A percentile compares a stretch with the other conserved stretches of the same genome.
These are phyloP conservation scores for Proales similis DNA, from an alignment of 1,140 invertebrate species.

Conservation along the genomic window DNA sequence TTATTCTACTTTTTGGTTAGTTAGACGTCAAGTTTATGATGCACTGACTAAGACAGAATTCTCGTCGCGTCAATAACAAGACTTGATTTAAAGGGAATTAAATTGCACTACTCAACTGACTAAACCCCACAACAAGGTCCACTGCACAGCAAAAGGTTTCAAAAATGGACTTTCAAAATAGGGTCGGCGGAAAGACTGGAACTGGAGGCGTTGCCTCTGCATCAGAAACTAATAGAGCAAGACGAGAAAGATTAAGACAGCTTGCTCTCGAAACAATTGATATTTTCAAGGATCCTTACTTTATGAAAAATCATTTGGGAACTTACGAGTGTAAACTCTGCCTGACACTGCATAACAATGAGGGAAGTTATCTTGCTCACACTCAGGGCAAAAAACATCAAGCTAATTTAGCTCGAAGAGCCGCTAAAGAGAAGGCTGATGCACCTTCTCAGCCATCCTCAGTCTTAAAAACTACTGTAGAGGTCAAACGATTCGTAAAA, in stretches of 20 bases:
- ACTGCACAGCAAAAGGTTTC: too few species aligned
- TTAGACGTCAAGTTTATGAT: too few species aligned
- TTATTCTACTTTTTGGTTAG: too few species aligned
- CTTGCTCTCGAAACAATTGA: slow-evolving; percentile 97
- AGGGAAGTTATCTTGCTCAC: slow-evolving; percentile 96
- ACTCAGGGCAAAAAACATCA: slow-evolving; percentile 99
- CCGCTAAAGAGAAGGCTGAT: slow-evolving; percentile 92
- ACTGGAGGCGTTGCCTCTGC: slow-evolving; percentile 95
- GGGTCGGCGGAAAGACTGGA: slow-evolving; percentile 95
- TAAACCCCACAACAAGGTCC: too few species aligned
- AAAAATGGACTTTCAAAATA: slow-evolving; percentile 56
- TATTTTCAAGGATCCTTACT: slow-evolving; percentile 63
- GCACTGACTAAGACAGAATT: too few species aligned
- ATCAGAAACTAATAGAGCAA: slow-evolving; percentile 92
- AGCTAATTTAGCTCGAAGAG: slow-evolving; percentile 89
- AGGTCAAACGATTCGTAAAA: slow-evolving; percentile 98
- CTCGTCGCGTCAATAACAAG: too few species aligned
- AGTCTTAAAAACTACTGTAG: slow-evolving; percentile 85
- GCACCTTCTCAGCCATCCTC: slow-evolving; percentile 81
- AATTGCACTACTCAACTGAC: too few species aligned
- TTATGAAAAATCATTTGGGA: slow-evolving; percentile 55
- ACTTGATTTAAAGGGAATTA: too few species aligned
- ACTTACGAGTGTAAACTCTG: slow-evolving; percentile 99
- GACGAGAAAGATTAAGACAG: slow-evolving; percentile 86
- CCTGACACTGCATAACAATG: slow-evolving; percentile 96